A percentile compares a stretch with the other conserved stretches of the same genome.
phyloP scores from a whole-genome alignment of 2,113 vertebrate species.

The Chelonoidis abingdonii region DNA sequence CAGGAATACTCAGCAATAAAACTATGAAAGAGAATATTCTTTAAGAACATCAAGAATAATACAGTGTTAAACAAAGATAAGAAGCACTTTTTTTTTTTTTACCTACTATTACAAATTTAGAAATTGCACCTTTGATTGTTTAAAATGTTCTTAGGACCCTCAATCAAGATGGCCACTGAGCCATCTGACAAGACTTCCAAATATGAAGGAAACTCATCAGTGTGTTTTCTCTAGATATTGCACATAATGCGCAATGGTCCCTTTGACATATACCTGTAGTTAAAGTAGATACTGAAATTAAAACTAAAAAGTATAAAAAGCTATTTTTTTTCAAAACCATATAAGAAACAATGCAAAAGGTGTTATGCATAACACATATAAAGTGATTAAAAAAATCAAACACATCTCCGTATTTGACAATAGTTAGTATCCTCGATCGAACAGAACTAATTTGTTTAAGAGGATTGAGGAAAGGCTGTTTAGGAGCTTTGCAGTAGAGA shows the following conservation, averaged over 20 bases:
- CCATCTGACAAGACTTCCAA: slow-evolving; percentile 75
- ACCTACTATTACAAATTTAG: slow-evolving; percentile 87
- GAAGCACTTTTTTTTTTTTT: slow-evolving; percentile 83
- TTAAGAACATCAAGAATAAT: slow-evolving; percentile 83
- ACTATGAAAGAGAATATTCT: slow-evolving; percentile 77
- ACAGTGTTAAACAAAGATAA: slow-evolving; percentile 87
- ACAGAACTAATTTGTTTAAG: slow-evolving; percentile 74
- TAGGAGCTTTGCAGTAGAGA: slow-evolving; percentile 81
- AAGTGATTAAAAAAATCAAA: slow-evolving; percentile 84
- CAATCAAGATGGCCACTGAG: slow-evolving; percentile 58
- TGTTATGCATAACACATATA: slow-evolving; percentile 81
- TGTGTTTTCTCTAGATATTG: slow-evolving; percentile 70
- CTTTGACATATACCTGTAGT: slow-evolving; percentile 88
- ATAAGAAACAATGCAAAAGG: slow-evolving; percentile 86
- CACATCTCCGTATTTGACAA: slow-evolving; percentile 75
- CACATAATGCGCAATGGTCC: slow-evolving; percentile 83
- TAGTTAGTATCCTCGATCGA: slow-evolving; percentile 76
- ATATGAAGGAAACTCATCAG: slow-evolving; percentile 76
- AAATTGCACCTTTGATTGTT: slow-evolving; percentile 86
- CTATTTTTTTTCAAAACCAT: slow-evolving; percentile 82
- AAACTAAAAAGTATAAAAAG: slow-evolving; percentile 91
- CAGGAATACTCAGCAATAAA: slow-evolving; percentile 80
- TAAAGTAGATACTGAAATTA: slow-evolving; percentile 86
- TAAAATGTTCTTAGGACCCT: slow-evolving; percentile 78
- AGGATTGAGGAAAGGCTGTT: slow-evolving; percentile 75